phyloP scores from a whole-genome alignment of 37 sponge, comb jelly and placozoan genomes.

The Chondrosia reniformis region DNA sequence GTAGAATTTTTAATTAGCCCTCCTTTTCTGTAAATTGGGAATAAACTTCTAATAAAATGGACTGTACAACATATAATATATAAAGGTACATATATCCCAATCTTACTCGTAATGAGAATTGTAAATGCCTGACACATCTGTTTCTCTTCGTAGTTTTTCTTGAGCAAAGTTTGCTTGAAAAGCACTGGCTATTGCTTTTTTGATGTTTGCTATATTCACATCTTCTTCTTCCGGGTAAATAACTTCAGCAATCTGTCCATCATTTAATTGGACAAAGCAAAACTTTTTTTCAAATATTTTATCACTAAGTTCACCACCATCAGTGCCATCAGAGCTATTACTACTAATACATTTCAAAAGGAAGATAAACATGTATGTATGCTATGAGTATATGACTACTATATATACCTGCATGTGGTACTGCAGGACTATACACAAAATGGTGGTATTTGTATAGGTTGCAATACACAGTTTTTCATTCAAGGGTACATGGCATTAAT shows the following conservation, averaged over 20 bases:
- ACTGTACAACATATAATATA: no score
- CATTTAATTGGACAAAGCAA: slow-evolving; percentile 32
- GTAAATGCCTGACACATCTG: not conserved
- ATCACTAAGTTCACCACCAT: not conserved
- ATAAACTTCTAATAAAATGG: no score
- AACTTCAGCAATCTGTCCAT: slow-evolving; percentile 40
- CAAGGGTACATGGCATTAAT: no score
- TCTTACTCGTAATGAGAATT: slow-evolving; percentile 2
- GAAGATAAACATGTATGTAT: no score
- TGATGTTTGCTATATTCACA: slow-evolving; percentile 35
- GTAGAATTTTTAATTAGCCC: no score
- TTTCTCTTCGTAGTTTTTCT: not conserved
- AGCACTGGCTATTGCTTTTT: slow-evolving; percentile 48
- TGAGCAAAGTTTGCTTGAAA: slow-evolving; percentile 50
- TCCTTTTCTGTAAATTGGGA: no score
- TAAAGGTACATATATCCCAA: not conserved
- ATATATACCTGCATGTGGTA: no score
- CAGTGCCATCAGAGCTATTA: not conserved
- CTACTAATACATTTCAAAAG: no score
- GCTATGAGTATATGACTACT: no score
- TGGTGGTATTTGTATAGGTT: no score
- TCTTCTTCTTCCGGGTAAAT: slow-evolving; percentile 18
- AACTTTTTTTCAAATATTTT: slow-evolving; percentile 14
- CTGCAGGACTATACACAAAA: not conserved
- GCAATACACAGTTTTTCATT: no score